These are phyloP conservation scores for Myotis lucifugus DNA, from an alignment of 2,113 vertebrate species.

Conservation along the genomic window DNA sequence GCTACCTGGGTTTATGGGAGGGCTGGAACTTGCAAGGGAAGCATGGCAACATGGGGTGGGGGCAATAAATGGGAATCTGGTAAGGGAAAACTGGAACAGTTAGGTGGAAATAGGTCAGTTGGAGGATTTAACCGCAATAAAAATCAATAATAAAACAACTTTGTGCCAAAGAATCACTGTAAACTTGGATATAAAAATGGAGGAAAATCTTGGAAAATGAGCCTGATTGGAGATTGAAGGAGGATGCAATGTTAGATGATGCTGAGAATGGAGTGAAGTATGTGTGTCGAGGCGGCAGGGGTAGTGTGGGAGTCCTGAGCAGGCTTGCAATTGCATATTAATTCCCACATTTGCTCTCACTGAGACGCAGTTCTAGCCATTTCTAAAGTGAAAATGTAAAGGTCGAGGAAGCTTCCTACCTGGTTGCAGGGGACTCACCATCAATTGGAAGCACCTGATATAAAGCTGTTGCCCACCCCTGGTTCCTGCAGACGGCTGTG, in stretches of 20 bases:
- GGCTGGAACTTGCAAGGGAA: neutral
- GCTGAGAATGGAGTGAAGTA: neutral
- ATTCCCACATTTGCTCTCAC: neutral
- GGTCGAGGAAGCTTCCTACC: neutral
- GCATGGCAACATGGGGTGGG: neutral
- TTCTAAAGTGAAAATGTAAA: neutral
- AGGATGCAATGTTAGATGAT: neutral
- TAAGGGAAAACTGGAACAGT: neutral
- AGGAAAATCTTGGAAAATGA: neutral
- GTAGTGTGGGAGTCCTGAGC: neutral
- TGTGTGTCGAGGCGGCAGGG: too few relatives aligned
- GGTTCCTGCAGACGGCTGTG: neutral
- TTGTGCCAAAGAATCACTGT: neutral
- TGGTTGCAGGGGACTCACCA: neutral
- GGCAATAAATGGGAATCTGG: neutral
- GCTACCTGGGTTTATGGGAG: neutral
- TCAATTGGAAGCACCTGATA: neutral
- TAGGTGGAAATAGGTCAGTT: neutral
- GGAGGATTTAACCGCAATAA: neutral
- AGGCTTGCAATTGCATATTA: neutral
- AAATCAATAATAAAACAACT: neutral
- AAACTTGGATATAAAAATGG: neutral
- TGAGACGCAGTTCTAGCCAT: neutral
- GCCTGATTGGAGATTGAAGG: neutral
- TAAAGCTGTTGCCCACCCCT: neutral